A percentile compares a stretch with the other conserved stretches of the same genome.
Conservation (phyloP, 2,888 invertebrate species). For the Apoda limacodes region DNA sequence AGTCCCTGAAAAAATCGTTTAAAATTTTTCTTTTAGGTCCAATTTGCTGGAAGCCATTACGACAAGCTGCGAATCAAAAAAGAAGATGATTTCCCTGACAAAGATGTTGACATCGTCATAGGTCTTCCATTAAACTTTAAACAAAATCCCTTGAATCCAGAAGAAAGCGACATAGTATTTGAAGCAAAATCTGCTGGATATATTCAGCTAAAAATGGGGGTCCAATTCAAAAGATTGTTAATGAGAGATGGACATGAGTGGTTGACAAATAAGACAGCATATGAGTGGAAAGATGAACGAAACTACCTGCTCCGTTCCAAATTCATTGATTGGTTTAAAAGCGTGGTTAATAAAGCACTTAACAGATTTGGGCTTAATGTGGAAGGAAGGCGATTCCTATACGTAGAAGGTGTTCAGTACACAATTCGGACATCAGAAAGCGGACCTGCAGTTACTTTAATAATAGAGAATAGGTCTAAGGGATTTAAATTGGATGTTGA, state of each 20-base stretch:
- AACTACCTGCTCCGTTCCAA: slow-evolving; percentile 51
- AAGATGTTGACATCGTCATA: slow-evolving; percentile 71
- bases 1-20: too few species aligned
- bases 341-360: slow-evolving; percentile 48
- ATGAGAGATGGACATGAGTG: slow-evolving; percentile 32
- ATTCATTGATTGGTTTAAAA: slow-evolving; percentile 67
- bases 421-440: slow-evolving; percentile 31
- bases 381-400: slow-evolving; percentile 15
- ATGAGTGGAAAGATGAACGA: slow-evolving; percentile 42
- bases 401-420: slow-evolving; percentile 46
- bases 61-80: slow-evolving; percentile 68
- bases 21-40: slow-evolving; percentile 31
- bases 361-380: slow-evolving; percentile 27
- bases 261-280: slow-evolving; percentile 39
- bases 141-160: slow-evolving; percentile 20
- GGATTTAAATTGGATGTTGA: slow-evolving; percentile 56
- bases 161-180: slow-evolving; percentile 41
- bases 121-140: slow-evolving; percentile 49
- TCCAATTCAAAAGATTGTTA: slow-evolving; percentile 34
- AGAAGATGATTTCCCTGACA: slow-evolving; percentile 43
- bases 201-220: slow-evolving; percentile 48
- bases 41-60: slow-evolving; percentile 71
- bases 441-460: slow-evolving; percentile 69
- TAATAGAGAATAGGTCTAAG: slow-evolving; percentile 28
- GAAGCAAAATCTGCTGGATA: slow-evolving; percentile 50